These are phyloP conservation scores for Drosophila prostipennis DNA, from an alignment of 2,888 invertebrate species.

Conservation along the genomic window DNA sequence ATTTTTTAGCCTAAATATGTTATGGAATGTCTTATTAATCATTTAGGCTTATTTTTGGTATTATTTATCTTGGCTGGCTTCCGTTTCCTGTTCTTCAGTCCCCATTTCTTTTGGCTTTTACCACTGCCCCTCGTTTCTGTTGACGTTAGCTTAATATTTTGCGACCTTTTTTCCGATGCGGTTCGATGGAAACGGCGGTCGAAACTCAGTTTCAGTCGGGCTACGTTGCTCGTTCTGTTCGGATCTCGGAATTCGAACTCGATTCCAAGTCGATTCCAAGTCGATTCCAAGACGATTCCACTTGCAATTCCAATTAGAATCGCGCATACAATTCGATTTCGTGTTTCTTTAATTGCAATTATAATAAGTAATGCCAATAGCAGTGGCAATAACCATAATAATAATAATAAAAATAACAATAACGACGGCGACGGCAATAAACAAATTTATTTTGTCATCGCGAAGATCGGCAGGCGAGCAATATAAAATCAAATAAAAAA, in stretches of 20 bases:
- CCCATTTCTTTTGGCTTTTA: neutral
- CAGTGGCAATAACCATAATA: slow-evolving; percentile 22
- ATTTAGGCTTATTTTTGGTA: neutral
- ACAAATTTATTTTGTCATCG: slow-evolving; percentile 36
- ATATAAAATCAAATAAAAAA: slow-evolving; percentile 41
- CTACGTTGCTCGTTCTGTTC: slow-evolving; percentile 29
- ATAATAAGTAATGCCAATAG: slow-evolving; percentile 33
- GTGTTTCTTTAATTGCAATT: slow-evolving; percentile 39
- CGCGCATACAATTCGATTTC: neutral
- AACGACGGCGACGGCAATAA: slow-evolving; percentile 20
- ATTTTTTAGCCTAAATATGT: too few relatives aligned
- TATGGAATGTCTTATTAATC: neutral
- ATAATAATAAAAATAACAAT: slow-evolving; percentile 18
- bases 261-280: too few relatives aligned
- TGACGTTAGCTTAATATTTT: slow-evolving; percentile 21
- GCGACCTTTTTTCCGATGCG: slow-evolving; percentile 9
- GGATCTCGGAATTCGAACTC: slow-evolving; percentile 8
- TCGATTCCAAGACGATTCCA: slow-evolving; percentile 1
- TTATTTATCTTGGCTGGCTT: neutral
- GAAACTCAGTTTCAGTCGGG: slow-evolving; percentile 25
- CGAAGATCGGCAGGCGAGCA: slow-evolving; percentile 18
- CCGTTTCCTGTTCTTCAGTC: neutral
- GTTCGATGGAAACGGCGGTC: slow-evolving; percentile 20
- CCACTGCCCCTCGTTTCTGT: neutral
- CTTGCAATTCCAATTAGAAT: neutral